phyloP scores from a whole-genome alignment of 2,797 vertebrate species.

The Brachymystax lenok region DNA sequence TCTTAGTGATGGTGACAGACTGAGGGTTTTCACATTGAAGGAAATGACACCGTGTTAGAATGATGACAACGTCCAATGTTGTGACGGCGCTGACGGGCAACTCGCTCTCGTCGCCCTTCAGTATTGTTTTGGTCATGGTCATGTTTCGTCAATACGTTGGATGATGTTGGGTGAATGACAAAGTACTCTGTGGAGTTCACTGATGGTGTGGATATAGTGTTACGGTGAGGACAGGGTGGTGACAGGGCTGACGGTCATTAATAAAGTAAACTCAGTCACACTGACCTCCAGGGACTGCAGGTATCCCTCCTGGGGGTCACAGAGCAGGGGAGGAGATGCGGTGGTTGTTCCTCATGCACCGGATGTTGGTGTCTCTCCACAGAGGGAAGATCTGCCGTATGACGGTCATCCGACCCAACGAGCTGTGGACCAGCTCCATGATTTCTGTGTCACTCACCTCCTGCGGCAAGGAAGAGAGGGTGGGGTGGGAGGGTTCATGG shows the following conservation, averaged over 20 bases:
- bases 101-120: slow-evolving; percentile 20
- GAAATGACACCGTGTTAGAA: slow-evolving; percentile 19
- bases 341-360: slow-evolving; percentile 97
- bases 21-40: neutral
- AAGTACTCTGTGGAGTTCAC: slow-evolving; percentile 32
- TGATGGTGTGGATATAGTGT: slow-evolving; percentile 23
- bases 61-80: slow-evolving; percentile 20
- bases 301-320: slow-evolving; percentile 96
- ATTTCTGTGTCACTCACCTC: slow-evolving; percentile 97
- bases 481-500: neutral
- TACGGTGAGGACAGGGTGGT: neutral
- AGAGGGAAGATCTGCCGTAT: slow-evolving; percentile 95
- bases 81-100: slow-evolving; percentile 6
- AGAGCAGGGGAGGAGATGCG: slow-evolving; percentile 93
- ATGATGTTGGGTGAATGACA: slow-evolving; percentile 17
- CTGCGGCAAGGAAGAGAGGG: slow-evolving; percentile 63
- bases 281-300: slow-evolving; percentile 95
- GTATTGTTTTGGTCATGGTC: slow-evolving; percentile 8
- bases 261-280: neutral
- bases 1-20: slow-evolving; percentile 10
- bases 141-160: slow-evolving; percentile 25
- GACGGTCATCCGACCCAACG: slow-evolving; percentile 94
- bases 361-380: slow-evolving; percentile 88
- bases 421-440: slow-evolving; percentile 91
- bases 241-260: neutral